Evolutionary conservation across 2,797 vertebrate genomes (phyloP).

Genomic region (Pachyuromys duprasi): DNA sequence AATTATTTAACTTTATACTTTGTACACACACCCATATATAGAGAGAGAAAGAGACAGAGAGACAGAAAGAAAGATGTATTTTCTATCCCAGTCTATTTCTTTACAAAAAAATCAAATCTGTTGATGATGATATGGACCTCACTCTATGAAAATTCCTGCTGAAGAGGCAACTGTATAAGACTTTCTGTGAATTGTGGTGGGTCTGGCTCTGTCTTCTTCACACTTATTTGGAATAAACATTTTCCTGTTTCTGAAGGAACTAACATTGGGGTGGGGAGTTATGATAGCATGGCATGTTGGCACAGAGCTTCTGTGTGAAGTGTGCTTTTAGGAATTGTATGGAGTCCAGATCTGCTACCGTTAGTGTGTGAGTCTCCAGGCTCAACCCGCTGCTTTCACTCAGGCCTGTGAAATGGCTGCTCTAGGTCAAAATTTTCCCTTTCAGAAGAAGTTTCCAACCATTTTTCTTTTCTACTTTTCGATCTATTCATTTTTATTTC

Average conservation of each 20-base stretch:
- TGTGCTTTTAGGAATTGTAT: neutral
- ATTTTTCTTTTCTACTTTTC: slow-evolving; percentile 21
- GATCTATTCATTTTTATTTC: neutral
- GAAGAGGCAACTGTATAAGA: neutral
- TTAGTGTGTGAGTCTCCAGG: neutral
- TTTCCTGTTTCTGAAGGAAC: neutral
- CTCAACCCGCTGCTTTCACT: neutral
- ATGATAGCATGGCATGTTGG: neutral
- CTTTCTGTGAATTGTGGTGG: neutral
- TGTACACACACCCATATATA: neutral
- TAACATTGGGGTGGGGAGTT: accelerated
- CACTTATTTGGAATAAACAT: neutral
- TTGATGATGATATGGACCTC: neutral
- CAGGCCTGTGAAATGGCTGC: accelerated
- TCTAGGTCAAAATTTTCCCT: neutral
- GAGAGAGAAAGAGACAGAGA: too few species aligned
- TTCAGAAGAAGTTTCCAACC: neutral
- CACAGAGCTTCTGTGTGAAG: neutral
- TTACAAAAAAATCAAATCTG: neutral
- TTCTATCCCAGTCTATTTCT: neutral
- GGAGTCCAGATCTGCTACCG: neutral
- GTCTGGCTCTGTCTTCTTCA: neutral
- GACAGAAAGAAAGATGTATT: neutral
- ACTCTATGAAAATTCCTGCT: neutral
- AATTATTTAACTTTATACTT: neutral